Percentiles rank a stretch among this genome's conserved stretches.
Evolutionary conservation across 2,113 vertebrate genomes (phyloP).

Genomic region (Caracal caracal): DNA sequence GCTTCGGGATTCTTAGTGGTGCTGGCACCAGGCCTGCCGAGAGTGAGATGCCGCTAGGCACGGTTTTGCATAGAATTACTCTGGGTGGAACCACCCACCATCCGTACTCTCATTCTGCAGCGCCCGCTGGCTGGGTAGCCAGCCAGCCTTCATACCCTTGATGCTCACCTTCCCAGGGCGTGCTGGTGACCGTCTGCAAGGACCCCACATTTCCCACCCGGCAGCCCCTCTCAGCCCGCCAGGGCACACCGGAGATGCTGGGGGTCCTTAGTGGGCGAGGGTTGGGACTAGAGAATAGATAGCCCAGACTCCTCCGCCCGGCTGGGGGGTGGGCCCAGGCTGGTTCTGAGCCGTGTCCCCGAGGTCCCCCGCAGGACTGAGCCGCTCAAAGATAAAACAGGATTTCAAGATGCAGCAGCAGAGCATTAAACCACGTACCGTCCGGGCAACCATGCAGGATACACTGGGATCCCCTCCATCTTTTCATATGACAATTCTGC

Average conservation of each 20-base stretch:
- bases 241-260: not conserved
- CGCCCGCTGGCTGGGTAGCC: too few relatives aligned
- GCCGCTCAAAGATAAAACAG: not conserved
- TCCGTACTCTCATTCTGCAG: rapidly evolving
- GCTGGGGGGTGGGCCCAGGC: too few relatives aligned
- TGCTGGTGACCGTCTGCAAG: not conserved
- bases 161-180: not conserved
- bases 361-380: not conserved
- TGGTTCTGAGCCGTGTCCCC: rapidly evolving
- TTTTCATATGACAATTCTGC: not conserved
- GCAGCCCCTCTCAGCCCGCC: not conserved
- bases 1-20: not conserved
- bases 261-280: not conserved
- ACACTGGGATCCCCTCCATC: rapidly evolving
- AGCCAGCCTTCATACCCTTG: too few relatives aligned
- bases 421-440: rapidly evolving
- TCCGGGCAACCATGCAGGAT: rapidly evolving
- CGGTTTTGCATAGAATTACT: rapidly evolving
- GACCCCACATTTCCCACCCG: not conserved
- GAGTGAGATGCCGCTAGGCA: not conserved
- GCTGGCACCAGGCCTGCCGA: not conserved
- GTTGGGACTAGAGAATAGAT: not conserved
- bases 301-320: not conserved
- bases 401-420: not conserved
- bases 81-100: rapidly evolving